phyloP scores from a whole-genome alignment of 2,888 invertebrate genomes.

The Hirtodrosophila duncani region DNA sequence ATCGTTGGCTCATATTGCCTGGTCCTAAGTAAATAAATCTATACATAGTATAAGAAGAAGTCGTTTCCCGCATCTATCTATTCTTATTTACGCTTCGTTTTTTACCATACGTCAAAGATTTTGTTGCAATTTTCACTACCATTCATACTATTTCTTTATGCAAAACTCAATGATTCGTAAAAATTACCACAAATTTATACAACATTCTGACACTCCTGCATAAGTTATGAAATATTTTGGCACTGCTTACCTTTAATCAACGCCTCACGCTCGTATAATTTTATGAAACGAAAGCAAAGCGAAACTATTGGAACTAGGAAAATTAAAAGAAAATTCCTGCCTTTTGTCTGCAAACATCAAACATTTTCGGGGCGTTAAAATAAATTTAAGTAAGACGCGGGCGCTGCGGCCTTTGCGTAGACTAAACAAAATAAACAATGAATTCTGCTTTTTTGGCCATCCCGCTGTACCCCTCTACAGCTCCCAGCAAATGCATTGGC shows the following conservation, averaged over 20 bases:
- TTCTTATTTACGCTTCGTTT: no score
- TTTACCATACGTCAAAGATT: no score
- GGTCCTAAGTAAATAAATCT: no score
- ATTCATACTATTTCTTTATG: no score
- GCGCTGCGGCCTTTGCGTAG: constrained; percentile 62
- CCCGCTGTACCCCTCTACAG: constrained; percentile 22
- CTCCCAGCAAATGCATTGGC: constrained; percentile 25
- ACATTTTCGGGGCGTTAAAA: constrained; percentile 61
- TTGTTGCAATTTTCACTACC: no score
- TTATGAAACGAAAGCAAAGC: constrained; percentile 41
- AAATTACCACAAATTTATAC: constrained; percentile 1
- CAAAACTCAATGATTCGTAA: no score
- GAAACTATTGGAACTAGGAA: constrained; percentile 4
- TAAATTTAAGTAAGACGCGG: constrained; percentile 51
- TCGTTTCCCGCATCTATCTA: no score
- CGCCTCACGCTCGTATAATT: constrained; percentile 65
- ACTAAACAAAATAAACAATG: constrained; percentile 68
- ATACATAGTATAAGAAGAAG: no score
- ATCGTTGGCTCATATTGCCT: no score
- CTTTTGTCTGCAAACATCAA: constrained; percentile 53
- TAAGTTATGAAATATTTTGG: constrained; percentile 29
- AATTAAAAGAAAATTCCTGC: background rate
- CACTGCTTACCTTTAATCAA: constrained; percentile 55
- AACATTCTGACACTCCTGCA: constrained; percentile 3
- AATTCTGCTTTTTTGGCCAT: constrained; percentile 7